phyloP scores from a whole-genome alignment of 2,113 vertebrate genomes.

The Oncorhynchus gorbuscha region DNA sequence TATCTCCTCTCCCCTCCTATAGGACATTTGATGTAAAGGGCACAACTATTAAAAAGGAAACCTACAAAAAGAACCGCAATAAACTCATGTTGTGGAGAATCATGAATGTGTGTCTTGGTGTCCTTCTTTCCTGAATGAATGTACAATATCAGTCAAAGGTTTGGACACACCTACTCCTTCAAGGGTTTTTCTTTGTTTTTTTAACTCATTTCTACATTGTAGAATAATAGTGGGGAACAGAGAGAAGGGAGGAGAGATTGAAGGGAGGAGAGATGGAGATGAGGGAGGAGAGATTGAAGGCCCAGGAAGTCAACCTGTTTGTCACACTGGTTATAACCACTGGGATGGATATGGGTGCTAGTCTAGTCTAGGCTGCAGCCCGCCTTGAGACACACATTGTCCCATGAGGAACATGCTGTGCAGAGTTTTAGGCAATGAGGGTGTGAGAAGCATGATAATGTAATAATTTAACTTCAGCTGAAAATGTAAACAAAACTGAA shows the following conservation, averaged over 20 bases:
- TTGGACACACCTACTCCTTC: too few relatives aligned
- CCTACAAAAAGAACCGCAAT: slow-evolving; percentile 78
- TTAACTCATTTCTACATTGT: too few relatives aligned
- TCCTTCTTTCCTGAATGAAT: slow-evolving; percentile 35
- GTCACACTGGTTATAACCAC: too few relatives aligned
- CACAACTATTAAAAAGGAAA: slow-evolving; percentile 68
- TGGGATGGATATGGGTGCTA: too few relatives aligned
- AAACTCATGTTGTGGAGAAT: slow-evolving; percentile 78
- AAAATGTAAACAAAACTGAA: too few relatives aligned
- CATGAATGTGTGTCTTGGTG: background rate
- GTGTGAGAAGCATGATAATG: background rate
- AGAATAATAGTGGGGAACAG: too few relatives aligned
- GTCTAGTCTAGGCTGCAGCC: too few relatives aligned
- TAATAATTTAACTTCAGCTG: too few relatives aligned
- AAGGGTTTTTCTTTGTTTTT: too few relatives aligned
- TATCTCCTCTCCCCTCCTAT: slow-evolving; percentile 83
- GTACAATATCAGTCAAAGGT: background rate
- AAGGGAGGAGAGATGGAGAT: background rate
- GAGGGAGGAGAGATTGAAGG: background rate
- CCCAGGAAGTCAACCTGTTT: background rate
- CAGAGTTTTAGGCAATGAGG: background rate
- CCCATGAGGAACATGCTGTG: background rate
- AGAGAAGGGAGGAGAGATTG: too few relatives aligned
- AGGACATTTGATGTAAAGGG: slow-evolving; percentile 82
- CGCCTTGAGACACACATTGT: background rate